phyloP scores from a whole-genome alignment of 1,140 invertebrate species.

The Heliothis virescens region DNA sequence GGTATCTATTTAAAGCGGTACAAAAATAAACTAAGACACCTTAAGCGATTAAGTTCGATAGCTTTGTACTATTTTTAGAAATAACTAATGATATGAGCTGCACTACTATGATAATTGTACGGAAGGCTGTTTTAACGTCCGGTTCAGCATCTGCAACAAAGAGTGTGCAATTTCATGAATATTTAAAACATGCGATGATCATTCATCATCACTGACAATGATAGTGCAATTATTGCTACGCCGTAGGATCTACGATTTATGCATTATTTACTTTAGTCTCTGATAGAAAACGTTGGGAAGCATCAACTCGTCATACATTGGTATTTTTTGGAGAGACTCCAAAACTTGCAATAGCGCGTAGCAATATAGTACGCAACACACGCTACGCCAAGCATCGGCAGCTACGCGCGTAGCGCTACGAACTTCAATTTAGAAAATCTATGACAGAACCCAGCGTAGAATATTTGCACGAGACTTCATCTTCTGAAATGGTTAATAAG shows the following conservation, averaged over 20 bases:
- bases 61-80: slow-evolving; percentile 74
- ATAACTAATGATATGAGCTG: slow-evolving; percentile 56
- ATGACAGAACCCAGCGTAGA: no score
- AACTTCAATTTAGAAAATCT: no score
- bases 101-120: slow-evolving; percentile 69
- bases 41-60: slow-evolving; percentile 73
- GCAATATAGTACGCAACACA: no score
- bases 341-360: no score
- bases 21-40: slow-evolving; percentile 48
- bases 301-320: no score
- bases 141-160: slow-evolving; percentile 84
- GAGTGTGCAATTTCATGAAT: slow-evolving; percentile 15
- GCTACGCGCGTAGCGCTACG: no score
- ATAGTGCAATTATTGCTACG: slow-evolving; percentile 15
- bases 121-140: slow-evolving; percentile 71
- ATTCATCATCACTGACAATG: slow-evolving; percentile 16
- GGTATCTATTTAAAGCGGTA: slow-evolving; percentile 35
- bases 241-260: not conserved
- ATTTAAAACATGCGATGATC: slow-evolving; percentile 24
- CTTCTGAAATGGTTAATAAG: no score
- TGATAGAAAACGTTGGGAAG: not conserved
- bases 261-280: not conserved
- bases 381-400: no score
- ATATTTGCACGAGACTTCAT: no score
- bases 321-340: no score